Evolutionary conservation across 2,797 vertebrate genomes (phyloP), one percentile per base, ranked within the genome.

Genomic region (Parambassis ranga): DNA sequence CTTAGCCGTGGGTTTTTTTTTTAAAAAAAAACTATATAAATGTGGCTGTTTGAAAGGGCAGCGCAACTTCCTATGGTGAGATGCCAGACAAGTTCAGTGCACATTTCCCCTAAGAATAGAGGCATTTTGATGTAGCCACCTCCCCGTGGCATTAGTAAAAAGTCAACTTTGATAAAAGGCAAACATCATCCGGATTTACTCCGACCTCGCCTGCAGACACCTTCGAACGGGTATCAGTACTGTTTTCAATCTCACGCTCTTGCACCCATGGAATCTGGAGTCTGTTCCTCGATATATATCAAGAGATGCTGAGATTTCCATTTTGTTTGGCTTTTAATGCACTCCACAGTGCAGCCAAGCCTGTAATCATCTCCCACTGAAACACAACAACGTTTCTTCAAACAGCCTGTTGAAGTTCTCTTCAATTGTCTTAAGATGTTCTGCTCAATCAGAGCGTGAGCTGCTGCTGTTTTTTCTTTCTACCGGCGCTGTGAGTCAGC

Each of bases 131-230:
- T 89, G 75, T 58, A 22, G 48, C 57, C 24, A 30, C 64, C 66
- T 85, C 77, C 86, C 80, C 3, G 24, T 64, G 82, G 85, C 83
- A 68, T 75, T 62, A 39, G 48, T 71, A 75, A 89, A 92, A 90
- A 87, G 83, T 90, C 82, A 87, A 72, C 68, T 71, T 85, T 90
- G 84, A 90, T 87, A 82, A 88, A 86, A 77, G 68, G 62, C 62
- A 83, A 86, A 73, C 72, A 65, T 74, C 55, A 23, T 47, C 46
- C 67, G 53, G 51, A 82, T 77, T 71, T 66, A 73, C 67, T 68
- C 20, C 7, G 69, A 77, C 53, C 62, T 57, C 22, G 73, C 78
- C 73, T 78, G 57, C 31, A 71, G 75, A 78, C 63, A 75, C 52
- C 51, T 65, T 71, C 22, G 26, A 6, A n/a, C 27, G 43, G 60